These are phyloP conservation scores for Caenorhabditis macrosperma DNA, from an alignment of 2,888 invertebrate species.

Conservation along the genomic window DNA sequence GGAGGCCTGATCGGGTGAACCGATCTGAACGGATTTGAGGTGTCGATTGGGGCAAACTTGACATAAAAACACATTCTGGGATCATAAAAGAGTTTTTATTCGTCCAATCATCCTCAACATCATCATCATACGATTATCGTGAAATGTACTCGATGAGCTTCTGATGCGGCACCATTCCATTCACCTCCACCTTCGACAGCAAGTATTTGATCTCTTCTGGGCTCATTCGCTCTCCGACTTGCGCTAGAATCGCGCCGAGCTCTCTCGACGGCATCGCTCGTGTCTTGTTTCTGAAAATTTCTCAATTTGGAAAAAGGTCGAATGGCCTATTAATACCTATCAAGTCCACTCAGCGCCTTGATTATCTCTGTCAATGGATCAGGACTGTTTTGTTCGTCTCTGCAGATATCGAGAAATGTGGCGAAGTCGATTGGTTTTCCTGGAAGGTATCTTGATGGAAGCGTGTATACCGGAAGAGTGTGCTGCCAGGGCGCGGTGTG, in stretches of 20 bases:
- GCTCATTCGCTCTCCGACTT: constrained; percentile 64
- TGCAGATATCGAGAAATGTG: constrained; percentile 62
- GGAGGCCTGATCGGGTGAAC: too few relatives aligned
- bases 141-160: constrained; percentile 67
- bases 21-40: too few relatives aligned
- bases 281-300: constrained; percentile 46
- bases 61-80: too few relatives aligned
- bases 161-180: constrained; percentile 68
- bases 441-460: constrained; percentile 21
- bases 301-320: neutral
- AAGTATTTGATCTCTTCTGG: constrained; percentile 63
- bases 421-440: constrained; percentile 65
- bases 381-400: constrained; percentile 61
- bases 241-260: constrained; percentile 54
- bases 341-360: constrained; percentile 64
- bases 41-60: too few relatives aligned
- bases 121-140: too few relatives aligned
- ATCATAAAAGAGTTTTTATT: too few relatives aligned
- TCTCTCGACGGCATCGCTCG: constrained; percentile 61
- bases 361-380: constrained; percentile 67
- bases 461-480: neutral
- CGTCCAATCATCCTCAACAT: too few relatives aligned
- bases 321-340: constrained; percentile 44
- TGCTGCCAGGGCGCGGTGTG: neutral
- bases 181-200: constrained; percentile 59